A percentile compares a stretch with the other conserved stretches of the same genome.
phyloP scores from a whole-genome alignment of 1,140 invertebrate species.

The Lucilia cuprina region DNA sequence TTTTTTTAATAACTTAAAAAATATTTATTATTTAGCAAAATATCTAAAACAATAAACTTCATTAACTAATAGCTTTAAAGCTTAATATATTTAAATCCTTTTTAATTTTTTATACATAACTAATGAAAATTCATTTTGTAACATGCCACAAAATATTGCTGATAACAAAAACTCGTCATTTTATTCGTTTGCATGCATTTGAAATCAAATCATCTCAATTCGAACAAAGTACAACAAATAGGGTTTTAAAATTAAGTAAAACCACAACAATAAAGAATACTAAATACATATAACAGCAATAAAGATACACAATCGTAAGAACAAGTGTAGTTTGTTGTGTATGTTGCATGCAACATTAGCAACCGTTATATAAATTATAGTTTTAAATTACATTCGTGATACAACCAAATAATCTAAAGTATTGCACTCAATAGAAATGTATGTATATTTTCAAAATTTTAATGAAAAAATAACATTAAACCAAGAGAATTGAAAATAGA shows the following conservation, averaged over 20 bases:
- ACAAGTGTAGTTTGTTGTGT: background rate
- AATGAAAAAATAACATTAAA: background rate
- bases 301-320: background rate
- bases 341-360: slow-evolving; percentile 17
- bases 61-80: no score
- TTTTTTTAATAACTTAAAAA: no score
- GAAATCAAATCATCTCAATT: background rate
- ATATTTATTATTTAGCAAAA: no score
- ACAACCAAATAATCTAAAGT: background rate
- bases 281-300: no score
- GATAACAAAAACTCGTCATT: background rate
- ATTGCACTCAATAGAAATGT: background rate
- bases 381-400: slow-evolving; percentile 3
- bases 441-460: background rate
- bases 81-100: no score
- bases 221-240: slow-evolving; percentile 4
- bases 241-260: background rate
- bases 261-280: background rate
- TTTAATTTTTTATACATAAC: background rate
- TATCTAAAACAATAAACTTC: no score
- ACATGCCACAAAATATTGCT: background rate
- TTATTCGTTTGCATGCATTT: background rate
- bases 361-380: slow-evolving; percentile 5
- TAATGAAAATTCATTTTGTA: background rate
- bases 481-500: background rate